Conservation (phyloP, 2,888 invertebrate species). For the Pediacus dermestoides region DNA sequence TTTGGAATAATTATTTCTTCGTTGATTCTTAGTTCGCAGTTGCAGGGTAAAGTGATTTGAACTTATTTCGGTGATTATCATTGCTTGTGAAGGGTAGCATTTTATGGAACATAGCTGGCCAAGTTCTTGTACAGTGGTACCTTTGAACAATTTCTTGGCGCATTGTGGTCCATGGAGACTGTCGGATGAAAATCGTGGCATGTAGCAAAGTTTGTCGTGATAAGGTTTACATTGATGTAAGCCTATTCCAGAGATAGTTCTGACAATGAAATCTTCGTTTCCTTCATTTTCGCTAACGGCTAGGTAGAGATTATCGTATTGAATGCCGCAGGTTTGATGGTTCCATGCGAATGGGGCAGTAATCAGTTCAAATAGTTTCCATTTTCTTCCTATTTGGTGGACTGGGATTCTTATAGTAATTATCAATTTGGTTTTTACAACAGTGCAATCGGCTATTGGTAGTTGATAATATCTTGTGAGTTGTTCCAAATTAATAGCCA, state of each 20-base stretch:
- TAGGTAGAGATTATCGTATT: constrained; percentile 8
- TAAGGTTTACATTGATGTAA: constrained; percentile 15
- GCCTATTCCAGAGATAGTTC: constrained; percentile 10
- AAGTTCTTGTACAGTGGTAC: constrained; percentile 13
- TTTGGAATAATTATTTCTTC: no score
- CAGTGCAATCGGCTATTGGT: constrained; percentile 15
- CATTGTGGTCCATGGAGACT: constrained; percentile 12
- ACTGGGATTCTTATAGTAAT: constrained; percentile 12
- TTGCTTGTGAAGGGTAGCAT: background rate
- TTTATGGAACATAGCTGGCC: background rate
- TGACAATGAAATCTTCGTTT: background rate
- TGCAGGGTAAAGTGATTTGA: no score
- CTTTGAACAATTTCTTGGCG: constrained; percentile 10
- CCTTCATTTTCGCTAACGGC: constrained; percentile 4
- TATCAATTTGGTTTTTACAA: constrained; percentile 5
- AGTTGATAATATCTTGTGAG: constrained; percentile 11
- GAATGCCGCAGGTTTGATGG: constrained; percentile 12
- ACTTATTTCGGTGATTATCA: background rate
- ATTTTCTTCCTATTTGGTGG: background rate
- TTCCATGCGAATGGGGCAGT: constrained; percentile 17
- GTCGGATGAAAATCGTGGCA: constrained; percentile 16
- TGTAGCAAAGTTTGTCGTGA: constrained; percentile 13
- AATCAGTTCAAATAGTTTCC: constrained; percentile 14
- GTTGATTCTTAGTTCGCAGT: no score
- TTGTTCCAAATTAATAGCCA: constrained; percentile 10